Percentiles rank a stretch among this genome's conserved stretches.
Conservation (phyloP, 2,888 invertebrate genomes). For the Macrosoma leucophasiata region DNA sequence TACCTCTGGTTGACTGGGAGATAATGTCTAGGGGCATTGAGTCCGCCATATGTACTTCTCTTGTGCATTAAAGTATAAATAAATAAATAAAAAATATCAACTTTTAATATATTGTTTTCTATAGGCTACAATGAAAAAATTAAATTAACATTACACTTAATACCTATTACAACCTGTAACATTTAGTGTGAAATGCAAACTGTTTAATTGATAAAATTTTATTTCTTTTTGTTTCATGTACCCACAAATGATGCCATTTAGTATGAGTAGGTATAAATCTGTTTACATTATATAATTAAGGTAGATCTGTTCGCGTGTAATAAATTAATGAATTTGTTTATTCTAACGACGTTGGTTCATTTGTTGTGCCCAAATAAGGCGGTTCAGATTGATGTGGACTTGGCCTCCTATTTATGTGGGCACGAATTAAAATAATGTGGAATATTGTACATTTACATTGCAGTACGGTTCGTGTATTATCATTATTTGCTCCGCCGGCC, state of each 20-base stretch:
- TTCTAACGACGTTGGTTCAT: slow-evolving; percentile 10
- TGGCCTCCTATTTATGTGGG: slow-evolving; percentile 27
- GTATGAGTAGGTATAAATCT: slow-evolving; percentile 65
- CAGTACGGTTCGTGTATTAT: slow-evolving; percentile 30
- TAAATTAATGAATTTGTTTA: slow-evolving; percentile 18
- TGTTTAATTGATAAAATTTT: slow-evolving; percentile 2
- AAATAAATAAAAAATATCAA: too few relatives aligned
- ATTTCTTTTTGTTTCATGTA: slow-evolving; percentile 64
- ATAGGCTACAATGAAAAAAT: too few relatives aligned
- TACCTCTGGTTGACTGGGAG: too few relatives aligned
- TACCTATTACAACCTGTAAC: too few relatives aligned
- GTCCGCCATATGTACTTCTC: too few relatives aligned
- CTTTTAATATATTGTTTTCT: too few relatives aligned
- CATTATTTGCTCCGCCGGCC: slow-evolving; percentile 31
- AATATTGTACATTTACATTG: slow-evolving; percentile 36
- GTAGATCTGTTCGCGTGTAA: slow-evolving; percentile 7
- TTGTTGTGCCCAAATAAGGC: slow-evolving; percentile 31
- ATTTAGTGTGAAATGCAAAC: too few relatives aligned
- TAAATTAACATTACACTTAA: too few relatives aligned
- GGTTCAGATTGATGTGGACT: slow-evolving; percentile 28
- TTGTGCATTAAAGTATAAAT: too few relatives aligned
- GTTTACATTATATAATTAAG: slow-evolving; percentile 17
- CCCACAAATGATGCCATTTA: slow-evolving; percentile 57
- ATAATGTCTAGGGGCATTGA: too few relatives aligned
- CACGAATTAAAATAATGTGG: slow-evolving; percentile 32